phyloP scores from a whole-genome alignment of 1,140 invertebrate genomes.

The Coenobita brevimanus region DNA sequence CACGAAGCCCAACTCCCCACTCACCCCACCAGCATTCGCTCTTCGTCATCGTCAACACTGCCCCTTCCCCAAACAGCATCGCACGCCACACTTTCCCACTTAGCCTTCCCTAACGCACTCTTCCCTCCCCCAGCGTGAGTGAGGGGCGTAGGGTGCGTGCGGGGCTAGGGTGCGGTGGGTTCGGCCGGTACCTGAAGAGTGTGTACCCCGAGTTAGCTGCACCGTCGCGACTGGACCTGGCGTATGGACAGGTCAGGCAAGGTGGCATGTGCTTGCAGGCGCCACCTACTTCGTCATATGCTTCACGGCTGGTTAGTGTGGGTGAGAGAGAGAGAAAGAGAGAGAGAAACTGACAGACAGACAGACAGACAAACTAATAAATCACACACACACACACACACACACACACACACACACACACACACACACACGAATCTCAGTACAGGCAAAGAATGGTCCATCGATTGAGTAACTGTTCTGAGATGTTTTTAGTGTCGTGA shows the following conservation, averaged over 20 bases:
- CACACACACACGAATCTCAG: no score
- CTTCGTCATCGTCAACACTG: no score
- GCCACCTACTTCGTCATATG: slow-evolving; percentile 15
- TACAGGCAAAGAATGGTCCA: not conserved
- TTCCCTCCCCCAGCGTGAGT: slow-evolving; percentile 64
- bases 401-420: slow-evolving; percentile 7
- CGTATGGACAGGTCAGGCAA: slow-evolving; percentile 73
- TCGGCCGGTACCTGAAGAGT: slow-evolving; percentile 75
- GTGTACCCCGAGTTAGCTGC: slow-evolving; percentile 73
- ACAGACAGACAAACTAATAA: no score
- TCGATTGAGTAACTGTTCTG: not conserved
- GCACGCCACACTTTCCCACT: no score
- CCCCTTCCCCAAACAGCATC: no score
- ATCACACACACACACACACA: slow-evolving; percentile 9
- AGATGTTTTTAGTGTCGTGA: no score
- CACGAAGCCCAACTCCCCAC: no score
- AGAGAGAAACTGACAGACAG: no score
- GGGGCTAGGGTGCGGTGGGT: slow-evolving; percentile 73
- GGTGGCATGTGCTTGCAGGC: slow-evolving; percentile 72
- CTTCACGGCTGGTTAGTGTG: slow-evolving; percentile 24
- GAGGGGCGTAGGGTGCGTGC: slow-evolving; percentile 70
- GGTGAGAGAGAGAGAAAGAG: no score
- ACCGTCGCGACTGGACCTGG: slow-evolving; percentile 72
- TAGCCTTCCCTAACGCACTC: no score
- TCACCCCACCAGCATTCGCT: no score